A percentile compares a stretch with the other conserved stretches of the same genome.
Evolutionary conservation across 2,113 vertebrate genomes (phyloP).

Genomic region (Isichthys henryi): DNA sequence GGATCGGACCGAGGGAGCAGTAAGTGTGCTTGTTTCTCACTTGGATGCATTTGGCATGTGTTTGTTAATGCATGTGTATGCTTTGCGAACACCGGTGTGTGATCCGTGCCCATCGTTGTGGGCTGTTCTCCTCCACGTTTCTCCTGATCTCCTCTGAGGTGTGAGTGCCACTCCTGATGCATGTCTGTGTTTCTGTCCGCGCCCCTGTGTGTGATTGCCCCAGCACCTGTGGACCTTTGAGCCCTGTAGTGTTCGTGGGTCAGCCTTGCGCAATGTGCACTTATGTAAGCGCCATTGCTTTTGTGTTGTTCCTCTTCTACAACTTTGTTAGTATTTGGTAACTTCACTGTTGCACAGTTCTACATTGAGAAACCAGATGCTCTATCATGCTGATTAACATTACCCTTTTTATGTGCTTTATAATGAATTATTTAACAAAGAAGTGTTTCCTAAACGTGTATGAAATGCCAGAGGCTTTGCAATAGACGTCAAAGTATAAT

Average conservation of each 20-base stretch:
- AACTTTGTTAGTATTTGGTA: background rate
- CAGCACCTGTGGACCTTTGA: background rate
- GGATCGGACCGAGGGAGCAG: background rate
- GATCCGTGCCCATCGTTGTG: no score
- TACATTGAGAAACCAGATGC: background rate
- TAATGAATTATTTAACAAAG: background rate
- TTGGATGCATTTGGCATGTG: background rate
- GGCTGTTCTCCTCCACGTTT: background rate
- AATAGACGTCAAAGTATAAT: background rate
- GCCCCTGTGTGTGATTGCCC: background rate
- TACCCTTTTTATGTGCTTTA: background rate
- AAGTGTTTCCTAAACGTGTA: background rate
- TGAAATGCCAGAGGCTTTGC: background rate
- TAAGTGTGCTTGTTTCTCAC: conserved; percentile 6
- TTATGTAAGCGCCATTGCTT: background rate
- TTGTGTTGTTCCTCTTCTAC: background rate
- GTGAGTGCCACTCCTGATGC: background rate
- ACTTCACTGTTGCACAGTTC: background rate
- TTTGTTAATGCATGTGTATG: background rate
- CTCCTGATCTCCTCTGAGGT: background rate
- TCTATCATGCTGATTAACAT: background rate
- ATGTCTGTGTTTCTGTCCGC: background rate
- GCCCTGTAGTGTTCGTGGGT: background rate
- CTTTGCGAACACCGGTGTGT: background rate
- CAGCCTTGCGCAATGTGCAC: background rate